Base-by-base conservation (phyloP, 2,797 vertebrate genomes). In the Tachyglossus aculeatus region DNA sequence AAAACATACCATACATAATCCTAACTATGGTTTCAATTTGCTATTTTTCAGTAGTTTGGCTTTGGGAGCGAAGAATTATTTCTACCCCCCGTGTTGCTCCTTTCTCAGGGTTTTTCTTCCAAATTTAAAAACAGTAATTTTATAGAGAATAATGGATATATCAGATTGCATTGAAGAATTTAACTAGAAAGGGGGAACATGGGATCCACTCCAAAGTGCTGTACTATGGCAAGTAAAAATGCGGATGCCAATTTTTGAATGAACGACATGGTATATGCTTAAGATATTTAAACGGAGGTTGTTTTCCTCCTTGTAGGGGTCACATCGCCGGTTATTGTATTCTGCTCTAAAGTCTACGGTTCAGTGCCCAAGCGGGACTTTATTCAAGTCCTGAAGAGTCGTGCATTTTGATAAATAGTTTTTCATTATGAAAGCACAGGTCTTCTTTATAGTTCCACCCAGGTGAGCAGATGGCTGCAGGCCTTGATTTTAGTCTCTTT, bases 401-500 rank as follows among this genome's bases (percentile, higher is more conserved):
- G 18, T 2, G 13, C 16, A 39, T 68, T 70, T 82, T 80, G 65
- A 77, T 70, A 71, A 21, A 65, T 32, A 47, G 39, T 19, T 67
- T 48, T 80, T 73, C 14, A 11, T 65, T 34, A 52, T 5, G 64
- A 88, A 84, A 81, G 77, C 45, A 61, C 65, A 62, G 61, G 76
- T 79, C 27, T 65, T 57, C 40, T 52, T 65, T 60, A 34, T 19
- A 11, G 1, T 6, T 64, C 61, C 12, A 50, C 37, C 56, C 67
- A 65, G 67, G 53, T 75, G 66, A 62, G 55, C 19, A 16, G 14
- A 19, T 15, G 45, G 67, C 69, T 87, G 53, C 37, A 0, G 80
- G 71, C 77, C 71, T 69, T 77, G 57, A 38, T 75, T 56, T 78
- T 1, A 39, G n/a, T 61, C 62, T 77, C 44, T 10, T 1, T 8